These are phyloP conservation scores for Drosophila paramelanica DNA, from an alignment of 2,888 invertebrate genomes.

Conservation along the genomic window DNA sequence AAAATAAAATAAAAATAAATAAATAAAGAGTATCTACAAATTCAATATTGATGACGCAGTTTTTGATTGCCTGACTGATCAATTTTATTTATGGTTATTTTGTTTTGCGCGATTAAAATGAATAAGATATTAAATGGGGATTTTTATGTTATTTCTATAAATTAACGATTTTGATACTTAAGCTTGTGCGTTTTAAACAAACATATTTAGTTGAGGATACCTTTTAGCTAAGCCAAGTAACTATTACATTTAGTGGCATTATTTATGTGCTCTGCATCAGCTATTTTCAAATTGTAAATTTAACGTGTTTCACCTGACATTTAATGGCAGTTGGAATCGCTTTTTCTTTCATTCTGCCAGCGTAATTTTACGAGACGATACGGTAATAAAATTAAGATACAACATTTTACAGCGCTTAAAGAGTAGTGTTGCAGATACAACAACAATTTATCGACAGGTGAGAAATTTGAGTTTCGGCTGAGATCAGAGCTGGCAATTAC, in stretches of 20 bases:
- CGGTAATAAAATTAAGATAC: slow-evolving; percentile 16
- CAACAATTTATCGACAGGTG: neutral
- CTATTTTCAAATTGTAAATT: too few relatives aligned
- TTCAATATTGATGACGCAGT: slow-evolving; percentile 11
- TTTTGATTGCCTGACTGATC: neutral
- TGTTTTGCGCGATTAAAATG: too few relatives aligned
- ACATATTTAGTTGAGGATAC: neutral
- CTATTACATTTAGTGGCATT: too few relatives aligned
- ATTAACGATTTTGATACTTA: too few relatives aligned
- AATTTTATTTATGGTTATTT: neutral
- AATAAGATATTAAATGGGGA: too few relatives aligned
- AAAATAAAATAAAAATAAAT: neutral
- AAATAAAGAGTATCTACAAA: neutral
- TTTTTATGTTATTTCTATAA: too few relatives aligned
- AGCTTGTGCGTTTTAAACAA: too few relatives aligned
- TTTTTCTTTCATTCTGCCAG: neutral
- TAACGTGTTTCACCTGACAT: neutral
- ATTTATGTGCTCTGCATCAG: too few relatives aligned
- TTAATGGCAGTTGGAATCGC: neutral
- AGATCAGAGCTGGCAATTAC: slow-evolving; percentile 7
- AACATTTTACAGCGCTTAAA: slow-evolving; percentile 3
- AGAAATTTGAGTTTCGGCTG: neutral
- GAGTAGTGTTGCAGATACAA: neutral
- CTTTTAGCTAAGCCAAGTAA: neutral
- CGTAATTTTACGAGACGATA: slow-evolving; percentile 10